Conservation (phyloP, 2,888 invertebrate genomes). For the Drosophila atroscutellata region DNA sequence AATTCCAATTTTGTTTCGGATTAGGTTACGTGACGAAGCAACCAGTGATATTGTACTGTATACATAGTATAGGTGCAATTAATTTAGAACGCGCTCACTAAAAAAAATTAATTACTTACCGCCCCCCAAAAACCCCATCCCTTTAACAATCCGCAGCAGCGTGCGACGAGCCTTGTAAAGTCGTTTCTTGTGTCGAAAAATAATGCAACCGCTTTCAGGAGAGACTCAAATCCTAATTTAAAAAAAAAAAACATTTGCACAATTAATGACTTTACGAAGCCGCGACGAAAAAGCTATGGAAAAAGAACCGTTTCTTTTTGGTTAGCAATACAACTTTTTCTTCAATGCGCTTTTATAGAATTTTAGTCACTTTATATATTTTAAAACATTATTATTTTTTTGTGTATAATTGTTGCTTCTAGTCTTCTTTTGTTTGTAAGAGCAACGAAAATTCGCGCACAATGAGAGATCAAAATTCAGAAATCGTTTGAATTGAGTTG, state of each 20-base stretch:
- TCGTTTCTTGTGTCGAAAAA: slow-evolving; percentile 69
- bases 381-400: slow-evolving; percentile 78
- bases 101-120: slow-evolving; percentile 55
- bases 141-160: slow-evolving; percentile 32
- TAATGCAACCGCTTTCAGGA: slow-evolving; percentile 73
- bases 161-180: slow-evolving; percentile 77
- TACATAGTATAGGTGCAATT: slow-evolving; percentile 86
- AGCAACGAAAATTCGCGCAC: slow-evolving; percentile 77
- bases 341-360: slow-evolving; percentile 79
- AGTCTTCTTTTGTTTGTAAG: slow-evolving; percentile 84
- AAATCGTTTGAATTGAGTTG: slow-evolving; percentile 56
- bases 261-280: slow-evolving; percentile 78
- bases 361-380: slow-evolving; percentile 74
- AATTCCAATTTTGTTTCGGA: slow-evolving; percentile 74
- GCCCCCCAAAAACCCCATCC: slow-evolving; percentile 15
- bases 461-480: slow-evolving; percentile 41
- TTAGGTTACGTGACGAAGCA: slow-evolving; percentile 84
- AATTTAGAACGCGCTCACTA: slow-evolving; percentile 84
- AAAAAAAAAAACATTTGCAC: slow-evolving; percentile 45
- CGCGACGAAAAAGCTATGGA: slow-evolving; percentile 45
- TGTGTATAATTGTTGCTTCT: slow-evolving; percentile 84
- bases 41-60: slow-evolving; percentile 86
- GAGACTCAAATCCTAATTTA: slow-evolving; percentile 69
- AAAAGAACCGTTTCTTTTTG: slow-evolving; percentile 53
- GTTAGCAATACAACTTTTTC: slow-evolving; percentile 65